These are phyloP conservation scores for Lobophora halterata DNA, from an alignment of 2,888 invertebrate species.

Conservation along the genomic window DNA sequence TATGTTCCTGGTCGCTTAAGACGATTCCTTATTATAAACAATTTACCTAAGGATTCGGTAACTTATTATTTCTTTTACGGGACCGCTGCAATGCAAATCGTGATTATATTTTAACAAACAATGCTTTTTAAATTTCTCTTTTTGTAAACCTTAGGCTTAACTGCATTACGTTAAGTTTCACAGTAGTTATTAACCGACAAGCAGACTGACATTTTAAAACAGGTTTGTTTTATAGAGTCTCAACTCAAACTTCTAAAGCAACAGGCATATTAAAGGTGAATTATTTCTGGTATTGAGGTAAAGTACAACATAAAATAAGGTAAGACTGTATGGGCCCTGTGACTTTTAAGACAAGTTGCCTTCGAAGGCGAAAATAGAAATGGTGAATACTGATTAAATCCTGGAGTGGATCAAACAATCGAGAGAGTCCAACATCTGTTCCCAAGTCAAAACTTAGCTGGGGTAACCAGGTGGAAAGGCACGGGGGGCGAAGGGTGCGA, in stretches of 20 bases:
- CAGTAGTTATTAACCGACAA: slow-evolving; percentile 14
- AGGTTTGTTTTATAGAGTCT: slow-evolving; percentile 23
- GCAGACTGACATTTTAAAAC: slow-evolving; percentile 25
- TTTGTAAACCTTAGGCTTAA: slow-evolving; percentile 3
- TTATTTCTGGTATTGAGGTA: slow-evolving; percentile 12
- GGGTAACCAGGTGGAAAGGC: slow-evolving; percentile 72
- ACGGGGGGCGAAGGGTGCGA: slow-evolving; percentile 68
- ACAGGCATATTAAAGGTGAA: slow-evolving; percentile 12
- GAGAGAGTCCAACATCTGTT: slow-evolving; percentile 65
- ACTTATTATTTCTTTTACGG: slow-evolving; percentile 27
- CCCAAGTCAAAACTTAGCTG: slow-evolving; percentile 48
- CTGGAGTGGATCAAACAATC: slow-evolving; percentile 43
- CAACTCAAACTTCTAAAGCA: slow-evolving; percentile 13
- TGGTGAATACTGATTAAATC: slow-evolving; percentile 31
- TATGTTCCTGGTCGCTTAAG: slow-evolving; percentile 42
- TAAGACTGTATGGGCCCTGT: not conserved
- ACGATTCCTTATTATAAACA: slow-evolving; percentile 45
- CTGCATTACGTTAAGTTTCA: slow-evolving; percentile 6
- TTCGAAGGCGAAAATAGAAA: slow-evolving; percentile 16
- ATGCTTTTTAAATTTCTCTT: slow-evolving; percentile 3
- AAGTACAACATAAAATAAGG: not conserved
- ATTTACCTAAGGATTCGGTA: slow-evolving; percentile 38
- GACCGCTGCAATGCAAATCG: slow-evolving; percentile 1
- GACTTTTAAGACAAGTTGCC: slow-evolving; percentile 4
- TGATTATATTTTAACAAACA: slow-evolving; percentile 1